Evolutionary conservation across 1,140 invertebrate genomes (phyloP).

Genomic region (Euwallacea similis): DNA sequence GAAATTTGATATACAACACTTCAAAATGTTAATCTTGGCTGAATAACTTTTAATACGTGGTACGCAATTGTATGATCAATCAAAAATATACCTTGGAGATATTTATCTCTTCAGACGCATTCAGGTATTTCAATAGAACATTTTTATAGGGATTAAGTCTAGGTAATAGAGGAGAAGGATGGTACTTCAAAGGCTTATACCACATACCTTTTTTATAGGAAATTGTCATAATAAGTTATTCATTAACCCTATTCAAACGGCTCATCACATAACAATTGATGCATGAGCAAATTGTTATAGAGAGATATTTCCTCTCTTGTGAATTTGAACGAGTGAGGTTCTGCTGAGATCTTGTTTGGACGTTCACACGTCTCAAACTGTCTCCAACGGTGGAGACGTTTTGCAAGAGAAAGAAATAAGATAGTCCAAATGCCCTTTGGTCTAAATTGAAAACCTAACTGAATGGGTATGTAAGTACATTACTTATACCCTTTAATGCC

Average conservation of each 20-base stretch:
- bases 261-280: too few relatives aligned
- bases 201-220: conserved; percentile 25
- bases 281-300: too few relatives aligned
- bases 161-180: conserved; percentile 14
- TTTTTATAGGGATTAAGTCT: conserved; percentile 35
- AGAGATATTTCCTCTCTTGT: too few relatives aligned
- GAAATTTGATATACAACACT: conserved; percentile 33
- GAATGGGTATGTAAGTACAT: too few relatives aligned
- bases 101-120: conserved; percentile 29
- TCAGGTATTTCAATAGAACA: conserved; percentile 32
- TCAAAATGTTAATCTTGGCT: conserved; percentile 32
- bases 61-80: conserved; percentile 36
- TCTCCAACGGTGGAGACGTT: too few relatives aligned
- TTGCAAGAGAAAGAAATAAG: too few relatives aligned
- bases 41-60: conserved; percentile 35
- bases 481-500: too few relatives aligned
- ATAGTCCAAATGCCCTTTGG: too few relatives aligned
- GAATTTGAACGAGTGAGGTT: too few relatives aligned
- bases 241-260: conserved; percentile 31
- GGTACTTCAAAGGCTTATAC: conserved; percentile 36
- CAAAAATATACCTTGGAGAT: conserved; percentile 33
- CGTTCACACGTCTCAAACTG: too few relatives aligned
- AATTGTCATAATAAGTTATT: conserved; percentile 37
- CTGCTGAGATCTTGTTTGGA: too few relatives aligned
- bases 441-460: too few relatives aligned